Conservation (phyloP, 2,797 vertebrate species). For the Micromesistius poutassou region DNA sequence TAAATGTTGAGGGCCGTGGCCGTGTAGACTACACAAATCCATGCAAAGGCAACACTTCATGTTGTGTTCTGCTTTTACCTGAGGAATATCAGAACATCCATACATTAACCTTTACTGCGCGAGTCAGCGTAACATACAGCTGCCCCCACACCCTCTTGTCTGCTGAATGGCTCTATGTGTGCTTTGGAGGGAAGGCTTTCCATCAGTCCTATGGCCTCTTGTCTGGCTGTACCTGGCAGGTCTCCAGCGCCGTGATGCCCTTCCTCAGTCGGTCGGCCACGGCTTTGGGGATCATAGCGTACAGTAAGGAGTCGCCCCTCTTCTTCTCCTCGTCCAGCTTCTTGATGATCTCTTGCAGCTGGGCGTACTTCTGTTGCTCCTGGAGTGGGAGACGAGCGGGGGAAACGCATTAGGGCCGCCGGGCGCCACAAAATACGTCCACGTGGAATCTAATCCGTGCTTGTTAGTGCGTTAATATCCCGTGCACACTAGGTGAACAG, state of each 20-base stretch:
- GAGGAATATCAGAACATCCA: not conserved
- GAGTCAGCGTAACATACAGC: not conserved
- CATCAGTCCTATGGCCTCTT: not conserved
- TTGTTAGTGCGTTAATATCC: not conserved
- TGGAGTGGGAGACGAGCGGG: slow-evolving; percentile 31
- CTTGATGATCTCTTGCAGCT: slow-evolving; percentile 76
- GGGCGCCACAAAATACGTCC: not conserved
- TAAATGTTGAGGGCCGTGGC: too few species aligned
- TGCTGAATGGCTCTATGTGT: not conserved
- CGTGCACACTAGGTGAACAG: too few species aligned
- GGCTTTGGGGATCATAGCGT: slow-evolving; percentile 77
- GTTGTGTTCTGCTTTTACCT: not conserved
- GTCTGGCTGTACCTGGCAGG: slow-evolving; percentile 66
- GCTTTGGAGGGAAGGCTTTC: not conserved
- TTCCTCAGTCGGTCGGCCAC: slow-evolving; percentile 74
- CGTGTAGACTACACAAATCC: too few species aligned
- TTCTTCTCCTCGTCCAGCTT: slow-evolving; percentile 77
- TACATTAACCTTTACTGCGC: not conserved
- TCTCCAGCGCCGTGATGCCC: slow-evolving; percentile 74
- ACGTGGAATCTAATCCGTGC: not conserved
- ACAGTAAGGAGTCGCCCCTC: slow-evolving; percentile 72
- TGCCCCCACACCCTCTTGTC: not conserved
- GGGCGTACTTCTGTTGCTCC: slow-evolving; percentile 76
- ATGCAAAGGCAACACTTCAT: not conserved
- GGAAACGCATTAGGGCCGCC: slow-evolving; percentile 3